Conservation (phyloP, 2,797 vertebrate species). For the Dicrostonyx torquatus region DNA sequence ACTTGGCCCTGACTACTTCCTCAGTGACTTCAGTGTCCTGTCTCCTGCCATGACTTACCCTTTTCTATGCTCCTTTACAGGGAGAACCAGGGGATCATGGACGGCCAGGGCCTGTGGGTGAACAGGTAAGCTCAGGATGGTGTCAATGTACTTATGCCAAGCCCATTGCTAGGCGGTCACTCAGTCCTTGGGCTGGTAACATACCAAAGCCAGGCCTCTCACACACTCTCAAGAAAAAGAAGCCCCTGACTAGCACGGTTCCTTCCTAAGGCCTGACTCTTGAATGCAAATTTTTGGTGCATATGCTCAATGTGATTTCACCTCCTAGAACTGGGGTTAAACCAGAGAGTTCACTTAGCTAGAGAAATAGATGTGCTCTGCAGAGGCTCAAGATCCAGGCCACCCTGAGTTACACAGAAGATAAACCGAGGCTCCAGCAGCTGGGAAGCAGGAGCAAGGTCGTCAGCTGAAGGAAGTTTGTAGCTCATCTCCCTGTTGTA, state of each 20-base stretch:
- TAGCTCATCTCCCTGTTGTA: background rate
- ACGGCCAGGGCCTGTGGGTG: constrained; percentile 93
- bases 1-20: background rate
- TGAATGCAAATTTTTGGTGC: background rate
- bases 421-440: background rate
- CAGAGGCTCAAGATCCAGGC: background rate
- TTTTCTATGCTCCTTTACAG: constrained; percentile 87
- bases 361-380: background rate
- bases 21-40: background rate
- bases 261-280: background rate
- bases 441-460: background rate
- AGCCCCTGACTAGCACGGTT: background rate
- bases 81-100: constrained; percentile 94
- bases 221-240: background rate
- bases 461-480: background rate
- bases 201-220: background rate
- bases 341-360: background rate
- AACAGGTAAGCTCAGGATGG: constrained; percentile 91
- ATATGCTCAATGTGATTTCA: background rate
- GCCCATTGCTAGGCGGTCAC: background rate
- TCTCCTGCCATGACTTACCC: background rate
- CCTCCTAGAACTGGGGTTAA: background rate
- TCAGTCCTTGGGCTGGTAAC: background rate
- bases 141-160: background rate
- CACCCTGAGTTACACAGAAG: constrained; percentile 20